These are phyloP conservation scores for Brachionus paranguensis DNA, from an alignment of 1,140 invertebrate species.

Conservation along the genomic window DNA sequence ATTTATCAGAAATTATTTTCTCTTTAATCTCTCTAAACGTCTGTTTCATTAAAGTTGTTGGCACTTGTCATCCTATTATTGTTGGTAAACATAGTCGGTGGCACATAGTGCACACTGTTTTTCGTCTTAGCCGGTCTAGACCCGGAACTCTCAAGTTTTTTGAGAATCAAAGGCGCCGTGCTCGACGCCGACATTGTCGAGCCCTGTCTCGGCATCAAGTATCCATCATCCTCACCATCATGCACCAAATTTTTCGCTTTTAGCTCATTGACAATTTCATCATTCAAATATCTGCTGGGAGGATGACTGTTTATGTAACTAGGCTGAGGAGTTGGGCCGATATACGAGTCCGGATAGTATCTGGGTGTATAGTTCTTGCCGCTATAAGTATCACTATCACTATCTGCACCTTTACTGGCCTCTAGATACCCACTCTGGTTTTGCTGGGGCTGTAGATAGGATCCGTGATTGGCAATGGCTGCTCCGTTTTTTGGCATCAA, in stretches of 20 bases:
- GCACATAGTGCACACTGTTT: neutral
- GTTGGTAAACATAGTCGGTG: neutral
- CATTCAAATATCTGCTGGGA: neutral
- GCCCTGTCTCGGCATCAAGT: neutral
- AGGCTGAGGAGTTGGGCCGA: neutral
- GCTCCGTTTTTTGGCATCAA: neutral
- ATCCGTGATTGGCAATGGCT: neutral
- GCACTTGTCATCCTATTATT: neutral
- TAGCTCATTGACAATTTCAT: neutral
- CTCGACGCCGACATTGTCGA: neutral
- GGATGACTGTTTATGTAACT: slow-evolving; percentile 1
- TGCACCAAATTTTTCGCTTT: neutral
- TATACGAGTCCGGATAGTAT: neutral
- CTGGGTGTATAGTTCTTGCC: neutral
- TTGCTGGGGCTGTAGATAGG: neutral
- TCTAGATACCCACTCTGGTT: neutral
- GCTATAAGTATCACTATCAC: neutral
- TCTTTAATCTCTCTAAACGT: neutral
- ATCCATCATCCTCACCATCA: neutral
- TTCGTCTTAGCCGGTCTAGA: neutral
- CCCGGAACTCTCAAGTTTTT: neutral
- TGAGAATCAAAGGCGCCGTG: neutral
- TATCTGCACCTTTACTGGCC: neutral
- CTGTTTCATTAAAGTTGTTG: neutral
- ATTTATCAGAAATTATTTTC: neutral